These are phyloP conservation scores for Ophiothrix spiculata DNA, from an alignment of 35 echinoderm and acorn worm genomes.

Conservation along the genomic window DNA sequence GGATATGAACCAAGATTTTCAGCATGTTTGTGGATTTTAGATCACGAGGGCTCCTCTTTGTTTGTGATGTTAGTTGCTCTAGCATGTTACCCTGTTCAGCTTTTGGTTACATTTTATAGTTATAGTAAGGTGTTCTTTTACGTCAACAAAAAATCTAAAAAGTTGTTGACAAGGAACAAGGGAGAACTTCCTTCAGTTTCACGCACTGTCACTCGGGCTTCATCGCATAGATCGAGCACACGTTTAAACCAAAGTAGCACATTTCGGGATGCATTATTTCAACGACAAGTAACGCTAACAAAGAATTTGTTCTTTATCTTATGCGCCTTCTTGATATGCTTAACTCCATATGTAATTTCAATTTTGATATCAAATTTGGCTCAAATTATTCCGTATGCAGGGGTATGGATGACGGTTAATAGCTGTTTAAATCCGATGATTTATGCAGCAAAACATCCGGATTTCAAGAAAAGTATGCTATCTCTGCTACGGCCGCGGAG, in stretches of 20 bases:
- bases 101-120: not conserved
- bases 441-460: constrained; percentile 70
- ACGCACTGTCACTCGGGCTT: not conserved
- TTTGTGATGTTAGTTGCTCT: not conserved
- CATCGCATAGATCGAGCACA: not conserved
- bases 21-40: not conserved
- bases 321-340: constrained; percentile 62
- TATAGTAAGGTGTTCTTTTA: constrained; percentile 14
- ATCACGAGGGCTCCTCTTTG: not conserved
- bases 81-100: not conserved
- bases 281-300: constrained; percentile 45
- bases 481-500: not conserved
- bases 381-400: constrained; percentile 53
- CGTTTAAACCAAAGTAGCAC: not conserved
- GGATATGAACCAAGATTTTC: constrained; percentile 30
- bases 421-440: constrained; percentile 50
- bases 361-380: constrained; percentile 42
- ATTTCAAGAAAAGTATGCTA: not conserved
- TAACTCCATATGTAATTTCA: constrained; percentile 52
- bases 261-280: not conserved
- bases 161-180: not conserved
- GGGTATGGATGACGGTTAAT: constrained; percentile 6
- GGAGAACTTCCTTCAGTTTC: constrained; percentile 14
- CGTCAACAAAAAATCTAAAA: not conserved
- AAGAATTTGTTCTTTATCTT: constrained; percentile 85